Conservation (phyloP, 1,140 invertebrate genomes). For the Diabrotica undecimpunctata region DNA sequence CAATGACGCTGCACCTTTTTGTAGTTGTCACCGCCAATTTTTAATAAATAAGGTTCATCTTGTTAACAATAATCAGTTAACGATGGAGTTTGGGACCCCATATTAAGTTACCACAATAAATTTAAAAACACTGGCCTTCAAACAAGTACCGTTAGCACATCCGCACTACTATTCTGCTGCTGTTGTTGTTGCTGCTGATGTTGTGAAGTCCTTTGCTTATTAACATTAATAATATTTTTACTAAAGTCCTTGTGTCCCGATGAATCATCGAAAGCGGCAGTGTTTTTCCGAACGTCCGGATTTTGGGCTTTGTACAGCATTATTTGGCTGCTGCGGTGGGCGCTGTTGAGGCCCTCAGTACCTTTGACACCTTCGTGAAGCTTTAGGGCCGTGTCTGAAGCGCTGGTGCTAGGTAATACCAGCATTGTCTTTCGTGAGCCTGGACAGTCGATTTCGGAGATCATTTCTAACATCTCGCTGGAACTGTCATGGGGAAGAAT, state of each 20-base stretch:
- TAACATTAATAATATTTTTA: slow-evolving; percentile 62
- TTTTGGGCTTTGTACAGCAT: slow-evolving; percentile 70
- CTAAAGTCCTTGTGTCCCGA: slow-evolving; percentile 71
- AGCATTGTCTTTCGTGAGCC: slow-evolving; percentile 45
- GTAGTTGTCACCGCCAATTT: no score
- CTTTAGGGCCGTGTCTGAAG: slow-evolving; percentile 37
- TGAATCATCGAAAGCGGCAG: slow-evolving; percentile 66
- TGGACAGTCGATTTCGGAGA: slow-evolving; percentile 52
- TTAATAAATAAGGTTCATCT: no score
- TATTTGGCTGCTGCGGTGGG: slow-evolving; percentile 58
- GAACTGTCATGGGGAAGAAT: slow-evolving; percentile 46
- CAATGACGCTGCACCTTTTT: no score
- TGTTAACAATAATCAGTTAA: no score
- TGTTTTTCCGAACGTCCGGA: slow-evolving; percentile 73
- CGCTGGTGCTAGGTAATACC: slow-evolving; percentile 43
- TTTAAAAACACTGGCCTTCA: slow-evolving; percentile 33
- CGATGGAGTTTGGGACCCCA: no score
- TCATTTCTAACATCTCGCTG: slow-evolving; percentile 62
- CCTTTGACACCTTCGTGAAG: slow-evolving; percentile 32
- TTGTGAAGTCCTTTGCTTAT: slow-evolving; percentile 46
- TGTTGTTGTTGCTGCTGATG: slow-evolving; percentile 31
- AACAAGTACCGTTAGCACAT: slow-evolving; percentile 47
- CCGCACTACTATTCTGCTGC: slow-evolving; percentile 42
- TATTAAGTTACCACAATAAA: no score
- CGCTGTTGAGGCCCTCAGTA: slow-evolving; percentile 45